Conservation (phyloP, 2,797 vertebrate species). For the Pachyuromys duprasi region DNA sequence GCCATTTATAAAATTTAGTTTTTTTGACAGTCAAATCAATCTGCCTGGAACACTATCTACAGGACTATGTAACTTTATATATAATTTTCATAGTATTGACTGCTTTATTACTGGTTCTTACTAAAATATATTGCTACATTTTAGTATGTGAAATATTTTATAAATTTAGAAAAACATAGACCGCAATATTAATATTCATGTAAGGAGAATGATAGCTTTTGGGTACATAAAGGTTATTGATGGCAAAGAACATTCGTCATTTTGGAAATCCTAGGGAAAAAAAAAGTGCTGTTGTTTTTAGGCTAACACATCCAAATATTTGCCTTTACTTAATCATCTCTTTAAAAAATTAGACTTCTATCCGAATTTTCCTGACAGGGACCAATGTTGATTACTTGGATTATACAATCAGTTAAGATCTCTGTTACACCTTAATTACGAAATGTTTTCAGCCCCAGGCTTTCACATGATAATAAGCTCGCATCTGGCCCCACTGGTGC, state of each 20-base stretch:
- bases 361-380: neutral
- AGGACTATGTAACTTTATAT: neutral
- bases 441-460: constrained; percentile 47
- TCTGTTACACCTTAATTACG: constrained; percentile 29
- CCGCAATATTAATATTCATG: neutral
- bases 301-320: neutral
- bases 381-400: neutral
- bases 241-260: neutral
- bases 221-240: neutral
- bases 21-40: neutral
- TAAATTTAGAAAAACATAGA: neutral
- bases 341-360: constrained; percentile 50
- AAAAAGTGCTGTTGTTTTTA: neutral
- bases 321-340: neutral
- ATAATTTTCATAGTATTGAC: neutral
- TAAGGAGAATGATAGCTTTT: neutral
- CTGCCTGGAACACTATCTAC: neutral
- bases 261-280: neutral
- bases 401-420: neutral
- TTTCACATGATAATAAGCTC: constrained; percentile 24
- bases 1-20: neutral
- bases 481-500: constrained; percentile 73
- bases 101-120: neutral
- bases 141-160: neutral
- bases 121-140: neutral